These are phyloP conservation scores for Drosophila ohnishii DNA, from an alignment of 1,140 invertebrate genomes.

Conservation along the genomic window DNA sequence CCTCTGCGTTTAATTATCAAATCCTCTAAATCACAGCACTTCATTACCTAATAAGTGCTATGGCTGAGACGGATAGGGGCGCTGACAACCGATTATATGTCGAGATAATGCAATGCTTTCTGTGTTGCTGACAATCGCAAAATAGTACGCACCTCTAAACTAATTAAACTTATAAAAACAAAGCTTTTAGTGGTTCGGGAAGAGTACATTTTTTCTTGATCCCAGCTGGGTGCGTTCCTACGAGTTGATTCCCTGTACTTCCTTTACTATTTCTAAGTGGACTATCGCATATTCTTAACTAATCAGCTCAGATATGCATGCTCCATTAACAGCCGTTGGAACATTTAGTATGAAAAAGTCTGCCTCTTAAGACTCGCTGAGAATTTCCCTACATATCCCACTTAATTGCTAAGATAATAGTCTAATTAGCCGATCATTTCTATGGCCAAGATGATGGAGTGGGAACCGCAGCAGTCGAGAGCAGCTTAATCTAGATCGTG, in stretches of 20 bases:
- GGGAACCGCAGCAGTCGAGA: constrained; percentile 16
- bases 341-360: background rate
- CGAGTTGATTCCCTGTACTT: background rate
- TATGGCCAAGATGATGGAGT: constrained; percentile 17
- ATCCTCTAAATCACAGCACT: constrained; percentile 5
- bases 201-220: background rate
- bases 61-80: background rate
- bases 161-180: background rate
- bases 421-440: constrained; percentile 28
- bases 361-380: background rate
- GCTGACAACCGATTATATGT: background rate
- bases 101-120: background rate
- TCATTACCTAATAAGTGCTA: constrained; percentile 8
- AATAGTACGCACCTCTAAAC: background rate
- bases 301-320: constrained; percentile 4
- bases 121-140: background rate
- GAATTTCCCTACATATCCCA: constrained; percentile 11
- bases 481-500: constrained; percentile 27
- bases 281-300: constrained; percentile 7
- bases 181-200: background rate
- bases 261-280: background rate
- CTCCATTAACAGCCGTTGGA: constrained; percentile 2
- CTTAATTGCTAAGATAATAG: constrained; percentile 34
- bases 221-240: background rate
- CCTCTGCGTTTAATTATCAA: constrained; percentile 11